Evolutionary conservation across 2,113 vertebrate genomes (phyloP).

Genomic region (Bungarus multicinctus): DNA sequence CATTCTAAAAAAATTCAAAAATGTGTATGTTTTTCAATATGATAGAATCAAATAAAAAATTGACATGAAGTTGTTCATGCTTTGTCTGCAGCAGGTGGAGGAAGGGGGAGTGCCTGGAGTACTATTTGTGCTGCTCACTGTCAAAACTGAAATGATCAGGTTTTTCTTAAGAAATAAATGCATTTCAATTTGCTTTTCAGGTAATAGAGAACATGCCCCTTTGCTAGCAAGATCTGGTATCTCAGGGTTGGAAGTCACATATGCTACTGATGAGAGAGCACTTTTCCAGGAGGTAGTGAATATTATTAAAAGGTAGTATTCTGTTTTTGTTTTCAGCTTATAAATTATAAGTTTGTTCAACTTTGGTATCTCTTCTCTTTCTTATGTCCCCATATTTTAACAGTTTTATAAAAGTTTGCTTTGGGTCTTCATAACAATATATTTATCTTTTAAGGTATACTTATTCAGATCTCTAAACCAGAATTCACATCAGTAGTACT

Average conservation of each 20-base stretch:
- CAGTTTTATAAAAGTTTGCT: slow-evolving; percentile 59
- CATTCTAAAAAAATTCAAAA: background rate
- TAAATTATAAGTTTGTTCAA: slow-evolving; percentile 56
- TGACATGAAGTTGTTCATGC: background rate
- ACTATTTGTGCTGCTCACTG: background rate
- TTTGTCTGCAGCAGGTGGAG: background rate
- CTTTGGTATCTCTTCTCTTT: slow-evolving; percentile 44
- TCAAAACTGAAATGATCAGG: slow-evolving; percentile 25
- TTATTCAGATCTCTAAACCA: slow-evolving; percentile 44
- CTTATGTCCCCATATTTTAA: slow-evolving; percentile 44
- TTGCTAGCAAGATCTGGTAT: slow-evolving; percentile 92
- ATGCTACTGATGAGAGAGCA: slow-evolving; percentile 85
- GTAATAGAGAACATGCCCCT: slow-evolving; percentile 78
- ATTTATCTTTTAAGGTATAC: slow-evolving; percentile 54
- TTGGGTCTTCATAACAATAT: slow-evolving; percentile 54
- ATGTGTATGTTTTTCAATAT: background rate
- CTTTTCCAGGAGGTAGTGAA: slow-evolving; percentile 88
- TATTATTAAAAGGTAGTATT: slow-evolving; percentile 86
- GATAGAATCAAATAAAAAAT: background rate
- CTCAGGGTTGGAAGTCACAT: slow-evolving; percentile 88
- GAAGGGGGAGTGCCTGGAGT: background rate
- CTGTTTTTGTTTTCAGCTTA: slow-evolving; percentile 61
- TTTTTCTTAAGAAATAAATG: slow-evolving; percentile 55
- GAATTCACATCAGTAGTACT: slow-evolving; percentile 31
- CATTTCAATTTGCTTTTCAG: slow-evolving; percentile 69